Base-by-base conservation (phyloP, 2,797 vertebrate genomes). In the Parambassis ranga region DNA sequence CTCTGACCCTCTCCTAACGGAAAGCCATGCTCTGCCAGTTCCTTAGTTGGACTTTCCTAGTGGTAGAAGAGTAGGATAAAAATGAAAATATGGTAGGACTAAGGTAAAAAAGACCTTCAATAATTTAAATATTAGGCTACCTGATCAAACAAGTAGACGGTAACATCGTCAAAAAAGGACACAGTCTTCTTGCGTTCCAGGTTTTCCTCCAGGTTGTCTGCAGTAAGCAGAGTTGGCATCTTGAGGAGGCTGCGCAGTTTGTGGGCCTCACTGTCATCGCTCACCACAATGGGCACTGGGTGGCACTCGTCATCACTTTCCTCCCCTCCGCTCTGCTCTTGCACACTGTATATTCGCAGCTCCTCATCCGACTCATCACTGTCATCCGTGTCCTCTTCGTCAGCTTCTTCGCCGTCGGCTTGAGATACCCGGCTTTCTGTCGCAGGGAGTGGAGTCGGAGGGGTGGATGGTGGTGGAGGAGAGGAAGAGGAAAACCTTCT, bases 121-220 rank as follows among this genome's bases (percentile, higher is more conserved):
- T 2, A 1, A 1, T 10, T 5, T 32, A 1, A 7, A 24, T 5
- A 4, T 15, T 9, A 5, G 7, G 1, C 49, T 76, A 99, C 98
- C 94, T 99, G 96, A 84, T 99, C 96, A 0, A 99, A 99, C 82
- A 99, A 90, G 84, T 97, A 98, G 83, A 98, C 94, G 0, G 98
- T 99, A 72, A 99, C 97, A 0, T 98, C 95, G 0, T 98, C 96
- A 0, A 94, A 99, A 83, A 99, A 99, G 18, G 96, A 96, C 70
- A 99, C 98, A 0, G 94, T 96, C 79, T 98, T 98, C 90, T 93
- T 95, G 75, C 86, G 84, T 4, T 94, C 93, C 7, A 93, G 87
- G 16, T 63, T 73, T 31, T 95, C 93, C 9, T 94, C 92, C 0
- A 89, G 84, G 70, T 87, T 82, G 65, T 91, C 70, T 6, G 90